Base-by-base conservation (phyloP, 92 coral and sea anemone species). In the Chrysogorgia sp. region DNA sequence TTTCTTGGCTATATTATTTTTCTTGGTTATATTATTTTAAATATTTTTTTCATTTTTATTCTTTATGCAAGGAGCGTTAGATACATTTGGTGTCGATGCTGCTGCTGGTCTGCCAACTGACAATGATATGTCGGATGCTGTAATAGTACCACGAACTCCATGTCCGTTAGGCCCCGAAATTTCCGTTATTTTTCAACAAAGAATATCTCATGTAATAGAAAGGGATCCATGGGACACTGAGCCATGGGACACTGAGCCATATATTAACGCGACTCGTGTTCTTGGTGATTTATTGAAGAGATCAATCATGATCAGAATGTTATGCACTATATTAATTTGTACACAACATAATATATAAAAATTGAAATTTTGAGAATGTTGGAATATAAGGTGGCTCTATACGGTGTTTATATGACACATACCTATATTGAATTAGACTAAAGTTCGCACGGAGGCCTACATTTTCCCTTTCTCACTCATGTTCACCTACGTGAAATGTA, bases 161-260 rank as follows among this genome's bases (percentile, higher is more conserved):
- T 70, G 81, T 12, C 56, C 84, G 1, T 55, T 80, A 30, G 34
- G 26, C 45, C 63, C 35, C 35, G 77, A 52, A 9, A 33, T 19
- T 1, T 23, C 69, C 1, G 17, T 70, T 22, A 40, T 45, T 15
- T 81, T 81, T 49, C 30, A 58, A 61, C 80, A 71, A 81, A 37
- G 45, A 24, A 80, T 67, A 56, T 25, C 71, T 57, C 71, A 52
- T 34, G 74, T 81, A 23, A n/a, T 20, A 22, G 72, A 70, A 22
- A 24, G 41, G 41, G 85, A 72, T 71, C 53, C 64, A 37, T 37
- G 43, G 43, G 43, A 37, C 43, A 34, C 37, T n/a, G n/a, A n/a
- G n/a, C 71, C 71, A 7, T 83, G 87, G 87, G 87, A 83, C 50
- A 76, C 68, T 48, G 58, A 75, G 13, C 75, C 88, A 0, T 84